Percentiles rank a stretch among this genome's conserved stretches.
Evolutionary conservation across 1,140 invertebrate genomes (phyloP).

Genomic region (Diploscapter pachys): DNA sequence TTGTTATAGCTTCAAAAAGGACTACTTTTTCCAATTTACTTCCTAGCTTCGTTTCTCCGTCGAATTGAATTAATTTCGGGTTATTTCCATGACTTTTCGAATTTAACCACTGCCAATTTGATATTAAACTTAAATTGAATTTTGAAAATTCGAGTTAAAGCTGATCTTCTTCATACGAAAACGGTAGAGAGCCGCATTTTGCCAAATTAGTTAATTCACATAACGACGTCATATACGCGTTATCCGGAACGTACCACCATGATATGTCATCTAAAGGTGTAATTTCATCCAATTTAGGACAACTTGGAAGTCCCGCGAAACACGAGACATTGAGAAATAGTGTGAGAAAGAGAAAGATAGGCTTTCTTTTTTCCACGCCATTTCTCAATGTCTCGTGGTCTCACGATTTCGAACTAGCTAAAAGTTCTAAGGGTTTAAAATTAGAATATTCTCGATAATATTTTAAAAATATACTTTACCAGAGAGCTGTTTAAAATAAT

Average conservation of each 20-base stretch:
- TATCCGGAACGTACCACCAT: slow-evolving; percentile 44
- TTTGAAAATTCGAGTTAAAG: slow-evolving; percentile 7
- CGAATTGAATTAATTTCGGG: slow-evolving; percentile 51
- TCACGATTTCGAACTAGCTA: no score
- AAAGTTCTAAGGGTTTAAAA: no score
- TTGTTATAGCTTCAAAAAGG: neutral
- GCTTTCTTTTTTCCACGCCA: no score
- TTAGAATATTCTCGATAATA: no score
- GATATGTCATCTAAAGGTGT: slow-evolving; percentile 21
- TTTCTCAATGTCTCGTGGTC: no score
- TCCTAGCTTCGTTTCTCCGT: slow-evolving; percentile 53
- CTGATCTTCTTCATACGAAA: slow-evolving; percentile 26
- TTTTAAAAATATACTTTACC: neutral
- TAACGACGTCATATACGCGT: slow-evolving; percentile 41
- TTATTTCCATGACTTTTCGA: slow-evolving; percentile 12
- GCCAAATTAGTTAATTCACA: slow-evolving; percentile 26
- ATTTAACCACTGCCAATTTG: slow-evolving; percentile 56
- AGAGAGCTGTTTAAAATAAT: slow-evolving; percentile 30
- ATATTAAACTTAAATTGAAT: slow-evolving; percentile 42
- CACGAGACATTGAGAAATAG: no score
- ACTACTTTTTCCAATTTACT: slow-evolving; percentile 44
- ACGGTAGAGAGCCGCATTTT: slow-evolving; percentile 39
- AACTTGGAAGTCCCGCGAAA: no score
- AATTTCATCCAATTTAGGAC: no score
- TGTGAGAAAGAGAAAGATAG: no score